These are phyloP conservation scores for Dendroctonus ponderosae DNA, from an alignment of 1,140 invertebrate species.

Conservation along the genomic window DNA sequence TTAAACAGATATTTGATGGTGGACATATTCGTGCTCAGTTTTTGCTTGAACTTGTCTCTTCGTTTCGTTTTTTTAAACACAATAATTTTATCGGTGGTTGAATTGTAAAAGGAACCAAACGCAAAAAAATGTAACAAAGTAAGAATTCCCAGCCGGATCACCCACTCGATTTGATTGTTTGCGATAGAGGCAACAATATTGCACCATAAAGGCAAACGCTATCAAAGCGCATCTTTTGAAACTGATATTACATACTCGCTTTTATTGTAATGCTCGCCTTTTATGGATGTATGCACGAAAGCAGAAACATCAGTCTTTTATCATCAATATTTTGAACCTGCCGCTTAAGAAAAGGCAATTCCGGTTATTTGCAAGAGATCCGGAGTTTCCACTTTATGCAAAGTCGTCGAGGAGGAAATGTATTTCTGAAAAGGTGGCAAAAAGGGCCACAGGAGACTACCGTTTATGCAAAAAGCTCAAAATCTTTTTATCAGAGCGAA, in stretches of 20 bases:
- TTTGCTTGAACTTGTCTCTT: too few species aligned
- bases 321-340: constrained; percentile 14
- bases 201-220: neutral
- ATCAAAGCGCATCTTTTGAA: neutral
- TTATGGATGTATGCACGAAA: constrained; percentile 7
- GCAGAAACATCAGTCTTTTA: constrained; percentile 11
- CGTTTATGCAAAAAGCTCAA: constrained; percentile 12
- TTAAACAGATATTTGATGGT: too few species aligned
- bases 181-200: neutral
- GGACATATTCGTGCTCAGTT: too few species aligned
- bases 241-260: constrained; percentile 6
- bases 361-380: constrained; percentile 11
- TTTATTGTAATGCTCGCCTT: constrained; percentile 9
- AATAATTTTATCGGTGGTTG: too few species aligned
- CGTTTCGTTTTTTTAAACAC: too few species aligned
- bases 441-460: constrained; percentile 6
- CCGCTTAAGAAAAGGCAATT: constrained; percentile 17
- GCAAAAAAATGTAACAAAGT: too few species aligned
- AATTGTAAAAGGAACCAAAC: too few species aligned
- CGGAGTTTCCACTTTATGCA: constrained; percentile 1
- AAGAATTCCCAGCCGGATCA: too few species aligned
- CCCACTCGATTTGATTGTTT: too few species aligned
- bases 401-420: constrained; percentile 5
- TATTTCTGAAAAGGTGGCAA: constrained; percentile 14
- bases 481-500: constrained; percentile 10